Evolutionary conservation across 2,113 vertebrate species (phyloP).

Genomic region (Desmodus rotundus): DNA sequence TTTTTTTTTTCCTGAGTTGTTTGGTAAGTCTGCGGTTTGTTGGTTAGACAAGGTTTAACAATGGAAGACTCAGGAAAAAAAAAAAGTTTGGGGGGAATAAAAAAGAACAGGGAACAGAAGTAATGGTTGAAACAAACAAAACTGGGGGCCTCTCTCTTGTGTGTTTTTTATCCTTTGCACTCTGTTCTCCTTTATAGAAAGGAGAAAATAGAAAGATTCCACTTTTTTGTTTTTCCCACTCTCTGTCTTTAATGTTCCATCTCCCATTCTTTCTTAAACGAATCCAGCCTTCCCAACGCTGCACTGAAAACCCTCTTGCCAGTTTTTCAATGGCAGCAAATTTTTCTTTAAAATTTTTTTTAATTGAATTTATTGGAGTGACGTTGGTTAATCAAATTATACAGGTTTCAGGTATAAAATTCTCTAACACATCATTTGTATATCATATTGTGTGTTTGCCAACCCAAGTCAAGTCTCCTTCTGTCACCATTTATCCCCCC

Average conservation of each 20-base stretch:
- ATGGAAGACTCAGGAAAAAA: neutral
- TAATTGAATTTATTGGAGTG: no score
- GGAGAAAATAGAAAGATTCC: neutral
- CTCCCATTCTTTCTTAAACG: neutral
- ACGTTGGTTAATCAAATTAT: no score
- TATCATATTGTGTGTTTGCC: no score
- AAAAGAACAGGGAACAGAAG: neutral
- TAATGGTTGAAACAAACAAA: neutral
- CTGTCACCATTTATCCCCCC: no score
- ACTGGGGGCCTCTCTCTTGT: neutral
- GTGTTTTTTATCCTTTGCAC: neutral
- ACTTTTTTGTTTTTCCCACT: neutral
- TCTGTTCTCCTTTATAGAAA: neutral
- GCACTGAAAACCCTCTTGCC: neutral
- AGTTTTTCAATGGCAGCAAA: neutral
- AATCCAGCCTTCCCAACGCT: neutral
- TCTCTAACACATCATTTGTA: no score
- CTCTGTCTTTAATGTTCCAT: neutral
- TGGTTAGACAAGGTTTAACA: neutral
- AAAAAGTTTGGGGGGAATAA: neutral
- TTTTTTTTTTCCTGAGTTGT: neutral
- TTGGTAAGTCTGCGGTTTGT: neutral
- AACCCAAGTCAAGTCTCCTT: no score
- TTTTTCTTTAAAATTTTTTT: no score
- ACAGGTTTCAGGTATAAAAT: no score